Evolutionary conservation across 2,888 invertebrate genomes (phyloP).

Genomic region (Pollenia griseotomentosa): DNA sequence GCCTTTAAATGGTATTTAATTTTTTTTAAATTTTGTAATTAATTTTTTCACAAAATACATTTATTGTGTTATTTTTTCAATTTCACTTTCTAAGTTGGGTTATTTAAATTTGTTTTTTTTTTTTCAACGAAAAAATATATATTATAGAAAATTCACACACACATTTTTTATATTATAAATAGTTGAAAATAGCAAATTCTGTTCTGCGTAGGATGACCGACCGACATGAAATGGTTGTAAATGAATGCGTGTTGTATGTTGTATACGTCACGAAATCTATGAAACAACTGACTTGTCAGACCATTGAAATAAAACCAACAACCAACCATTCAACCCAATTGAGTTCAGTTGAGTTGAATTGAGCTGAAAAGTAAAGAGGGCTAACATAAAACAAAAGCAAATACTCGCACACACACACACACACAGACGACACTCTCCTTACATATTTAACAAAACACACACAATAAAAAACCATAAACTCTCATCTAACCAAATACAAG

Average conservation of each 20-base stretch:
- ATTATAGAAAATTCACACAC: background rate
- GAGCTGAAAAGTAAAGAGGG: slow-evolving; percentile 48
- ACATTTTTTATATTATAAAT: slow-evolving; percentile 11
- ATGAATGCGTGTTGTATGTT: slow-evolving; percentile 58
- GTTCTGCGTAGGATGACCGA: slow-evolving; percentile 55
- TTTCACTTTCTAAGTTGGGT: background rate
- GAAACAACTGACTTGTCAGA: slow-evolving; percentile 70
- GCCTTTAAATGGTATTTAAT: no score
- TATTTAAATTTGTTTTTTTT: background rate
- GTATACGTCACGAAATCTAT: slow-evolving; percentile 68
- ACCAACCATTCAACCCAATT: slow-evolving; percentile 67
- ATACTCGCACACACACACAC: slow-evolving; percentile 15
- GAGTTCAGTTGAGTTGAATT: slow-evolving; percentile 49
- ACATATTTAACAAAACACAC: background rate
- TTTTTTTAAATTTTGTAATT: no score
- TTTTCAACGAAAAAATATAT: background rate
- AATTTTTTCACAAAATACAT: no score
- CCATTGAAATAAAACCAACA: slow-evolving; percentile 65
- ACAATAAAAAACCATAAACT: slow-evolving; percentile 8
- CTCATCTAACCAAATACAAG: slow-evolving; percentile 8
- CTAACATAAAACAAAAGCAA: slow-evolving; percentile 20
- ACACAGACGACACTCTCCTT: slow-evolving; percentile 5
- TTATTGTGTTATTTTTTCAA: background rate
- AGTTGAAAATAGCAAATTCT: slow-evolving; percentile 14
- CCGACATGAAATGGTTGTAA: slow-evolving; percentile 13